Evolutionary conservation across 2,113 vertebrate genomes (phyloP).

Genomic region (Phyllopteryx taeniolatus): DNA sequence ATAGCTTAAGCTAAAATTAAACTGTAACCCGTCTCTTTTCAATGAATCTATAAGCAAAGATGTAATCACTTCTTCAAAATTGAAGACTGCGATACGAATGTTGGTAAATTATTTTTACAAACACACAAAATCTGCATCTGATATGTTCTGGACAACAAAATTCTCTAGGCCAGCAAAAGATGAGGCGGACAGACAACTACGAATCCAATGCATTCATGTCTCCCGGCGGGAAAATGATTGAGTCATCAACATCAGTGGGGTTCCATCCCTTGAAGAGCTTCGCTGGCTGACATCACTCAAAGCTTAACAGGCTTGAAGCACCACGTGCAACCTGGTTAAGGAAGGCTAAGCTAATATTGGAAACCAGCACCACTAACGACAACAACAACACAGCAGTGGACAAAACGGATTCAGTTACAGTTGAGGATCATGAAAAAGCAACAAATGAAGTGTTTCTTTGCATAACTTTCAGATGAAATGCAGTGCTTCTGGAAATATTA

Average conservation of each 20-base stretch:
- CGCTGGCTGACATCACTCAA: conserved; percentile 33
- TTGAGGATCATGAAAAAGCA: neutral
- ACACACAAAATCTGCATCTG: neutral
- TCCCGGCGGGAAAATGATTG: too few species aligned
- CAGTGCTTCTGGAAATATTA: too few species aligned
- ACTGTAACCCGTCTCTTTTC: neutral
- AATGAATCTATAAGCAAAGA: neutral
- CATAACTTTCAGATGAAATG: too few species aligned
- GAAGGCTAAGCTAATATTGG: conserved; percentile 33
- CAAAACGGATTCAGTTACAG: conserved; percentile 1
- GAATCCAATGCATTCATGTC: neutral
- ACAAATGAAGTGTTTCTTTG: neutral
- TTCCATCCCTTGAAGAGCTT: neutral
- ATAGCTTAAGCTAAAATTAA: neutral
- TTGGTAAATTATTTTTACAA: neutral
- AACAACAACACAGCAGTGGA: conserved; percentile 12
- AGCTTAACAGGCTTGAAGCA: conserved; percentile 42
- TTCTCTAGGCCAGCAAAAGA: neutral
- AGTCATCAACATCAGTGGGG: neutral
- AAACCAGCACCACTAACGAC: conserved; percentile 36
- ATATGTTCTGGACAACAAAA: neutral
- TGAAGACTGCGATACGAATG: neutral
- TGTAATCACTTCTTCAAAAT: neutral
- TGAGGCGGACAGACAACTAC: neutral
- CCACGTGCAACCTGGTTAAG: conserved; percentile 41